Conservation (phyloP, 2,113 vertebrate species). For the Empidonax traillii region DNA sequence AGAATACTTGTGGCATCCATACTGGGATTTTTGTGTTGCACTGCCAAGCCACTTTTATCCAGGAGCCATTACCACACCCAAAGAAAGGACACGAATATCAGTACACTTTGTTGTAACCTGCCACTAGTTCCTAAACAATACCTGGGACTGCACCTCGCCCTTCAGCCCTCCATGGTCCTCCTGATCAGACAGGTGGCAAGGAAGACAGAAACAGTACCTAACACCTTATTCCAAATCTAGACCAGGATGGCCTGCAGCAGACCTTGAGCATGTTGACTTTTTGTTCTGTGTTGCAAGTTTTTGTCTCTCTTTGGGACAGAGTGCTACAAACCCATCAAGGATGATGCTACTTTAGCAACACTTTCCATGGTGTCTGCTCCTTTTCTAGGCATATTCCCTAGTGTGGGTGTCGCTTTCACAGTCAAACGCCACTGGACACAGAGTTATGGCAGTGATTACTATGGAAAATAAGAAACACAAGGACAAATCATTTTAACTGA, state of each 20-base stretch:
- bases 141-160: background rate
- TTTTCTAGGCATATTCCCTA: background rate
- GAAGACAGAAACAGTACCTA: background rate
- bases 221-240: background rate
- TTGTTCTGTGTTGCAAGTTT: background rate
- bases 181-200: background rate
- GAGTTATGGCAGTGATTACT: background rate
- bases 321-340: background rate
- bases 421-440: background rate
- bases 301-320: background rate
- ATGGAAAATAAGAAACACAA: background rate
- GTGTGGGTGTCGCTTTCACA: background rate
- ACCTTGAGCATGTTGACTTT: background rate
- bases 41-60: background rate
- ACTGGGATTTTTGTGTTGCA: background rate
- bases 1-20: background rate
- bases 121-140: background rate
- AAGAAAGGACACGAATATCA: background rate
- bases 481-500: slow-evolving; percentile 12
- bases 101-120: background rate
- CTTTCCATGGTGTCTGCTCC: background rate
- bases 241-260: background rate
- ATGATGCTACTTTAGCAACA: background rate
- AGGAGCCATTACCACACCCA: background rate
- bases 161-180: background rate